Conservation (phyloP, 2,113 vertebrate genomes). For the Limanda limanda region DNA sequence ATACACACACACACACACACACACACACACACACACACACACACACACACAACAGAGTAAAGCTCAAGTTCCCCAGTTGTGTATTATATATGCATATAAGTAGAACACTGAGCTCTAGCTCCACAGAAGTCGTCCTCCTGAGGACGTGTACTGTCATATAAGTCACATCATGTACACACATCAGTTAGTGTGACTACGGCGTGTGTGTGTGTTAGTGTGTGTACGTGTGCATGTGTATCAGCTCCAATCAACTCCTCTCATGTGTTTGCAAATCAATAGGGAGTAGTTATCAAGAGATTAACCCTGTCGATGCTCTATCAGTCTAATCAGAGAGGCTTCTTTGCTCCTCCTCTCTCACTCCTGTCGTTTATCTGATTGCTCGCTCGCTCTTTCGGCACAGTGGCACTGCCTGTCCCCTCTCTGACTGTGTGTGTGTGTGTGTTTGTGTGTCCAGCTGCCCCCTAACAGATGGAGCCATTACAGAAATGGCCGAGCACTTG, state of each 20-base stretch:
- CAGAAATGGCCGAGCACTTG: conserved; percentile 41
- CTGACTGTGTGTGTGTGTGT: conserved; percentile 12
- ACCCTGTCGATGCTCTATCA: conserved; percentile 65
- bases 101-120: conserved; percentile 61
- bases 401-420: conserved; percentile 16
- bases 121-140: conserved; percentile 42
- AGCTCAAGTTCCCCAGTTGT: conserved; percentile 43
- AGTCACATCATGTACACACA: neutral
- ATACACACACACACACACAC: too few relatives aligned
- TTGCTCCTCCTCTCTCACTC: conserved; percentile 25
- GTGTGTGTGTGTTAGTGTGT: conserved; percentile 7
- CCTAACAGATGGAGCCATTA: conserved; percentile 69
- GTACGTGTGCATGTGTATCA: conserved; percentile 22
- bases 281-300: conserved; percentile 78
- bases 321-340: conserved; percentile 55
- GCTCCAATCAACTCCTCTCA: conserved; percentile 33
- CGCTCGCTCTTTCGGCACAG: neutral
- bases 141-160: conserved; percentile 19
- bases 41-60: conserved; percentile 12
- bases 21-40: neutral
- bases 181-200: neutral
- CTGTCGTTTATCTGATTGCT: conserved; percentile 20
- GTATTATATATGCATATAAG: conserved; percentile 78
- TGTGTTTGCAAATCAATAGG: conserved; percentile 65
- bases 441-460: conserved; percentile 48